phyloP scores from a whole-genome alignment of 2,113 vertebrate genomes.

The Megaleporinus macrocephalus region DNA sequence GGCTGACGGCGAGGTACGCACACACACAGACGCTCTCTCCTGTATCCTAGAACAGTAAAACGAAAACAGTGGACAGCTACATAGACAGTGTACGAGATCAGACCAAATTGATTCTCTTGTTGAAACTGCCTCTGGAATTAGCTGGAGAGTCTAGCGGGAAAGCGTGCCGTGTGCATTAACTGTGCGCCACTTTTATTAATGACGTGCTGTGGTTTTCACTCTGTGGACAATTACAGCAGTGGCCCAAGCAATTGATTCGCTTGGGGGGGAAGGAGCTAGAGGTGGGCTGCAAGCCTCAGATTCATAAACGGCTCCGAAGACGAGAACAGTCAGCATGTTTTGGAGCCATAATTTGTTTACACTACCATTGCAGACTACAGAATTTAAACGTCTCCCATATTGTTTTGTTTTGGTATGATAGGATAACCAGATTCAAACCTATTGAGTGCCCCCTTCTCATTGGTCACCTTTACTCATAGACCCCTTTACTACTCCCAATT shows the following conservation, averaged over 20 bases:
- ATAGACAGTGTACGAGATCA: not conserved
- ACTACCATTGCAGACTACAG: not conserved
- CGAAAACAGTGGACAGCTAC: not conserved
- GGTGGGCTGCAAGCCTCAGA: constrained; percentile 6
- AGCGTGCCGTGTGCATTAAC: not conserved
- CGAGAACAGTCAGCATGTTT: not conserved
- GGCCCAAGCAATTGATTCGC: constrained; percentile 1
- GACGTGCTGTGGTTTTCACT: constrained; percentile 1
- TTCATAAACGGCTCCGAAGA: not conserved
- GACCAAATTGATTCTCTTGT: not conserved
- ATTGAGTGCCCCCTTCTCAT: not conserved
- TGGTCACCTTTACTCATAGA: too few relatives aligned
- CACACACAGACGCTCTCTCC: not conserved
- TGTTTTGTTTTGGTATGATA: not conserved
- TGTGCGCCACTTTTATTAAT: not conserved
- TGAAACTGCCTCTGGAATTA: not conserved
- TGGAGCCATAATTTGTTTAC: not conserved
- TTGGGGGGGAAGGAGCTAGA: not conserved
- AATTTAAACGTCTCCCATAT: not conserved
- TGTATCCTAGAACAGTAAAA: not conserved
- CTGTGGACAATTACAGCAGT: not conserved
- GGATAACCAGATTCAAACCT: not conserved
- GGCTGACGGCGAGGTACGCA: not conserved
- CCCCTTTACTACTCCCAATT: not conserved
- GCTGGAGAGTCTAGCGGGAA: not conserved